Evolutionary conservation across 2,888 invertebrate genomes (phyloP), one percentile per base, ranked within the genome.

Genomic region (Diaperis boleti): DNA sequence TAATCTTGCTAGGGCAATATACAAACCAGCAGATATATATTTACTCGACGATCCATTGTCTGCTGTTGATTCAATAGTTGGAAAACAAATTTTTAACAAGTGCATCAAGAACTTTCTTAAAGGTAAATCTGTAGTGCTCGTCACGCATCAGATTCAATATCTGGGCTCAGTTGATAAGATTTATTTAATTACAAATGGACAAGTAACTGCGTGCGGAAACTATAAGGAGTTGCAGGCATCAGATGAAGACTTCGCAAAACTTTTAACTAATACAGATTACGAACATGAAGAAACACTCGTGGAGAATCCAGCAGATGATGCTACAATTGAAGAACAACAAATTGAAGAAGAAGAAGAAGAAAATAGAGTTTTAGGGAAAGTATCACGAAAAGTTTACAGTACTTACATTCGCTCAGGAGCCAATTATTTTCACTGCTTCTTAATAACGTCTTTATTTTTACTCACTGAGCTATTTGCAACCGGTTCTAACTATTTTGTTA

Each of bases 141-240:
- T 93, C 61, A 95, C 95, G 0, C 94, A 95, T 79, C 94, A 95
- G 77, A 81, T 93, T 15, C 94, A 95, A 75, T 92, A 90, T 73
- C 83, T 92, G 22, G 87, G 86, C 70, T 76, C 83, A n/a, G 89
- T 88, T 0, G 87, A 89, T 76, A 77, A 85, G 82, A 84, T 86
- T 39, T 77, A 87, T 11, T 78, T 88, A 42, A 69, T 85, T 37
- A 84, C 84, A 74, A 84, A 85, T 70, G 85, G 85, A 1, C 64
- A 81, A 0, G 83, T 85, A 71, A 84, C 83, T 0, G 85, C 87
- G 0, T 86, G 86, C 1, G 88, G 88, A 44, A 87, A 88, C 52
- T 92, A 89, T 74, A 47, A 64, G 33, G 47, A 89, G 1, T 80
- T 92, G 1, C 86, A 87, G 57, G 87, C 86, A 3, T 87, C 87